Base-by-base conservation (phyloP, 2,113 vertebrate species). In the Sterrhoptilus dennistouni region DNA sequence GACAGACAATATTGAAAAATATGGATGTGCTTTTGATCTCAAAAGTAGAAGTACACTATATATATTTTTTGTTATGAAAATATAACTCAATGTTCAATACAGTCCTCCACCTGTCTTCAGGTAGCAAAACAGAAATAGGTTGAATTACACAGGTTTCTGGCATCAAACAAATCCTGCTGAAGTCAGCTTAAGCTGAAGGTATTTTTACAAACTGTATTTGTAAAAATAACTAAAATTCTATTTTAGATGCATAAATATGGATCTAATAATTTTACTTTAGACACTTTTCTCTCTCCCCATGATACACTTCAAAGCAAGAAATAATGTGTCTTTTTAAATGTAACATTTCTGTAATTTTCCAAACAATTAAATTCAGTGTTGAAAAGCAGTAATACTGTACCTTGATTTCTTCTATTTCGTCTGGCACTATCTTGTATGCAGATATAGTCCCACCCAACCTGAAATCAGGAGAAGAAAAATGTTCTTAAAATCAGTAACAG, bases 371-470 rank as follows among this genome's bases (percentile, higher is more conserved):
- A 81, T 69, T 76, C 35, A 61, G 14, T 76, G 71, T 38, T 87
- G 72, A 96, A 97, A 98, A 94, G 77, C 50, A 92, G 9, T 36
- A 95, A 97, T 98, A 98, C 96, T 92, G 72, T 98, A 99, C 99
- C 99, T 99, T 99, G 93, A 99, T 99, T 98, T 99, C 99, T 97
- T 99, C 99, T 94, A 99, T 98, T 98, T 99, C 99, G 14, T 99
- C 99, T 80, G 99, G 99, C 93, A 99, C 99, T 97, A 99, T 99
- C 98, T 99, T 99, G 98, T 99, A 99, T 88, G 99, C 99, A 78
- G 99, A 98, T 97, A 99, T 98, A 98, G 99, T 99, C 93, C 99
- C 99, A 96, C 99, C 99, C 98, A 99, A 98, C 98, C 99, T 99
- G 98, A 97, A 98, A 98, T 96, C 35, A 97, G 47, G 79, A 97